These are phyloP conservation scores for Gorsachius goisagi DNA, from an alignment of 2,113 vertebrate genomes.

Conservation along the genomic window DNA sequence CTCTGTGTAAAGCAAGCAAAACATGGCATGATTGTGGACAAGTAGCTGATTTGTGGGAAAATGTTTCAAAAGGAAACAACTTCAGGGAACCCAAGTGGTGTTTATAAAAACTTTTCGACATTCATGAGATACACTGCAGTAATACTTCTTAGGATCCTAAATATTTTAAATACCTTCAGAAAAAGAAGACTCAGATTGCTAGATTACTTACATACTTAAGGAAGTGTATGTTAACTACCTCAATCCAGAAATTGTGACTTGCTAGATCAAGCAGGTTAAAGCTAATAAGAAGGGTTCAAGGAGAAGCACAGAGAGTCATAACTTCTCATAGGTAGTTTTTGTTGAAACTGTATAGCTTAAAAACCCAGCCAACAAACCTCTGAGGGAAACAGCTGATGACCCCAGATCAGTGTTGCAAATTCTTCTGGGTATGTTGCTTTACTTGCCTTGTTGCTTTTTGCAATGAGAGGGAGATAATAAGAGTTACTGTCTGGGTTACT, in stretches of 20 bases:
- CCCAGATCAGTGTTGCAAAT: neutral
- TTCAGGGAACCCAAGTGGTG: neutral
- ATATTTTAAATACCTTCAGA: neutral
- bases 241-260: neutral
- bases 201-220: neutral
- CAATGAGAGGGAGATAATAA: neutral
- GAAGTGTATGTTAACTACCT: neutral
- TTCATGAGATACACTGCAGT: rapidly evolving
- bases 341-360: neutral
- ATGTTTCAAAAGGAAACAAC: neutral
- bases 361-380: neutral
- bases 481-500: neutral
- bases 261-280: neutral
- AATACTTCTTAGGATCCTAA: neutral
- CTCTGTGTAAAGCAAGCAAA: neutral
- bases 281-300: neutral
- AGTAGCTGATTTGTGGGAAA: neutral
- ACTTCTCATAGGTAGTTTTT: neutral
- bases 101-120: neutral
- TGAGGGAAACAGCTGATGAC: neutral
- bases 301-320: neutral
- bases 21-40: rapidly evolving
- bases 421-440: neutral
- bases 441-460: neutral
- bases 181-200: neutral